Percentiles rank a stretch among this genome's conserved stretches.
Conservation (phyloP, 2,797 vertebrate species). For the Pelodytes ibericus region DNA sequence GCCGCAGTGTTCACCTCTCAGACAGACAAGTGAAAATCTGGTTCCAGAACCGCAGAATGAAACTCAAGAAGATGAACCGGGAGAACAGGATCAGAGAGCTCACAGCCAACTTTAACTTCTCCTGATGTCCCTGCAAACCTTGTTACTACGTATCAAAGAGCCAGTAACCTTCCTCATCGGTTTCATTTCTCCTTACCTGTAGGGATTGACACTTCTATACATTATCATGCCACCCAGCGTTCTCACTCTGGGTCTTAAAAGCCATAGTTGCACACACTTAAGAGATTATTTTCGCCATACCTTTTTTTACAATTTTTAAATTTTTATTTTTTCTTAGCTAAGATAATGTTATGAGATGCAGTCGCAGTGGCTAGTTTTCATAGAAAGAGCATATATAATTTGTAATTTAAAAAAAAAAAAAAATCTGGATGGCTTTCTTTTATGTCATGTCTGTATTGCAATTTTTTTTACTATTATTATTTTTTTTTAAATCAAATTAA, state of each 20-base stretch:
- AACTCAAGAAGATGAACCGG: conserved; percentile 99
- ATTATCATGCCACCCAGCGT: conserved; percentile 60
- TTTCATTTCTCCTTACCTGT: conserved; percentile 70
- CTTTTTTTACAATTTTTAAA: conserved; percentile 23
- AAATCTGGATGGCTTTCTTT: neutral
- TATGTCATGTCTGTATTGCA: conserved; percentile 25
- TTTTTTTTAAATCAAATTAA: conserved; percentile 3
- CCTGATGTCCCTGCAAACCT: conserved; percentile 81
- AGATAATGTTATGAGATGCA: conserved; percentile 33
- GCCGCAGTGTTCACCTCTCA: conserved; percentile 95
- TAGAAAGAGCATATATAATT: conserved; percentile 28
- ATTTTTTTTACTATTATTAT: conserved; percentile 21
- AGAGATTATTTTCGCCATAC: conserved; percentile 31
- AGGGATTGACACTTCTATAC: conserved; percentile 65
- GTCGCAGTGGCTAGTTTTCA: conserved; percentile 14
- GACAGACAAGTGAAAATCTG: conserved; percentile 99
- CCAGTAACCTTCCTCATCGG: conserved; percentile 64
- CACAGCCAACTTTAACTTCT: conserved; percentile 95
- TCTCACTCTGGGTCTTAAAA: conserved; percentile 64
- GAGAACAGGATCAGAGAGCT: conserved; percentile 97
- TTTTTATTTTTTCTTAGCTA: conserved; percentile 33
- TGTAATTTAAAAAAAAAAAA: too few species aligned
- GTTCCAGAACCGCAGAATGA: conserved; percentile 99
- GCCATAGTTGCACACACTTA: conserved; percentile 62
- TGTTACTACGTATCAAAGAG: conserved; percentile 60